Evolutionary conservation across 2,797 vertebrate species (phyloP).

Genomic region (Myripristis murdjan): DNA sequence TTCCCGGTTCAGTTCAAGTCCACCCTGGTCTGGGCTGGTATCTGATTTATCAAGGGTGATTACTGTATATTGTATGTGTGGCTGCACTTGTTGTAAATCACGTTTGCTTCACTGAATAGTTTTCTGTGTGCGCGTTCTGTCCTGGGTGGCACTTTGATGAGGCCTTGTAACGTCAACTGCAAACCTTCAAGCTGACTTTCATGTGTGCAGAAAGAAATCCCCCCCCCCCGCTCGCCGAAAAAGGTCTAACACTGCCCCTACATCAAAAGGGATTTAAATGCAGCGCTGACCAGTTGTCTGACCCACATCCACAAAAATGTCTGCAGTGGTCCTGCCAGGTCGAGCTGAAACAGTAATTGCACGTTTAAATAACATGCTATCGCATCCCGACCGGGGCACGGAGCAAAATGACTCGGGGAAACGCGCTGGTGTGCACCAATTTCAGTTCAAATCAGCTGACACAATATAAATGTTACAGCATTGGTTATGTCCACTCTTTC

Average conservation of each 20-base stretch:
- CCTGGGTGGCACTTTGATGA: conserved; percentile 18
- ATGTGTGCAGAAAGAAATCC: too few relatives aligned
- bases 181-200: not conserved
- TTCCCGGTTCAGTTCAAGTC: too few relatives aligned
- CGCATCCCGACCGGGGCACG: not conserved
- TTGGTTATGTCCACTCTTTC: too few relatives aligned
- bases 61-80: not conserved
- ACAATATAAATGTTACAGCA: too few relatives aligned
- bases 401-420: not conserved
- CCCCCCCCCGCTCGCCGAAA: too few relatives aligned
- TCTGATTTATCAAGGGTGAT: not conserved
- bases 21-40: too few relatives aligned
- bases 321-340: not conserved
- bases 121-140: conserved; percentile 5
- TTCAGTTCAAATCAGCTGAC: too few relatives aligned
- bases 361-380: conserved; percentile 1
- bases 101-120: conserved; percentile 12
- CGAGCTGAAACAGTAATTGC: too few relatives aligned
- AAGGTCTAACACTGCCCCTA: too few relatives aligned
- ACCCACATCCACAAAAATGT: not conserved
- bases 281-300: not conserved
- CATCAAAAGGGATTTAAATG: conserved; percentile 14
- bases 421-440: not conserved
- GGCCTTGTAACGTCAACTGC: not conserved
- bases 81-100: not conserved